Evolutionary conservation across 2,797 vertebrate genomes (phyloP).

Genomic region (Poeciliopsis infans): DNA sequence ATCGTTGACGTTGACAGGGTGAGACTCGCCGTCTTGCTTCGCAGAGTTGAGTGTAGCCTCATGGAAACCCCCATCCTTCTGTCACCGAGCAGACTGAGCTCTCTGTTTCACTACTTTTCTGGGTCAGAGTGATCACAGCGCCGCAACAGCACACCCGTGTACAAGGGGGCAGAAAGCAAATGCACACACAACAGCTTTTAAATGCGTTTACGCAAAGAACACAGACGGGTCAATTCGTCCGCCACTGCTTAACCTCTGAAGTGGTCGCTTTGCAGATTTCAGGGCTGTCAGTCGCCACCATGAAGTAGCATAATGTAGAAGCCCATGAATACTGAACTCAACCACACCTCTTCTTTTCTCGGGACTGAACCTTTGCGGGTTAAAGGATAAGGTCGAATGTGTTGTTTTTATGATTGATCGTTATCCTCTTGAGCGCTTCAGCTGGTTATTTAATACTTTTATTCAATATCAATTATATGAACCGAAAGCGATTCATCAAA

Average conservation of each 20-base stretch:
- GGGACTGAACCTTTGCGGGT: background rate
- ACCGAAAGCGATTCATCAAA: background rate
- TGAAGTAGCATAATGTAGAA: slow-evolving; percentile 15
- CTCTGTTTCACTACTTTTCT: slow-evolving; percentile 74
- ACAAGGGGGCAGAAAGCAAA: background rate
- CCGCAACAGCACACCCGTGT: slow-evolving; percentile 41
- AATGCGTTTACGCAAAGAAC: background rate
- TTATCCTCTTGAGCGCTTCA: slow-evolving; percentile 8
- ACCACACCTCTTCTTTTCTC: slow-evolving; percentile 10
- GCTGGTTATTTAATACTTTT: slow-evolving; percentile 4
- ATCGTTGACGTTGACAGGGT: slow-evolving; percentile 40
- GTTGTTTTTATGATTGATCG: background rate
- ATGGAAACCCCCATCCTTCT: slow-evolving; percentile 66
- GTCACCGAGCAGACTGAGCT: slow-evolving; percentile 54
- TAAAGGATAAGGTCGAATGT: background rate
- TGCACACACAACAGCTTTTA: background rate
- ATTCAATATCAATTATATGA: background rate
- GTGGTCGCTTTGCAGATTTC: background rate
- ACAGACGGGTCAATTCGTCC: slow-evolving; percentile 9
- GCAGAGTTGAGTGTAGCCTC: slow-evolving; percentile 50
- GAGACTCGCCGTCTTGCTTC: slow-evolving; percentile 57
- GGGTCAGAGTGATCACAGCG: slow-evolving; percentile 72
- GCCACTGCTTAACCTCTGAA: slow-evolving; percentile 6
- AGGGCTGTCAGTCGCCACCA: background rate
- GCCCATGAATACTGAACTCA: slow-evolving; percentile 6